These are phyloP conservation scores for Syngnathus acus DNA, from an alignment of 2,797 vertebrate genomes.

Conservation along the genomic window DNA sequence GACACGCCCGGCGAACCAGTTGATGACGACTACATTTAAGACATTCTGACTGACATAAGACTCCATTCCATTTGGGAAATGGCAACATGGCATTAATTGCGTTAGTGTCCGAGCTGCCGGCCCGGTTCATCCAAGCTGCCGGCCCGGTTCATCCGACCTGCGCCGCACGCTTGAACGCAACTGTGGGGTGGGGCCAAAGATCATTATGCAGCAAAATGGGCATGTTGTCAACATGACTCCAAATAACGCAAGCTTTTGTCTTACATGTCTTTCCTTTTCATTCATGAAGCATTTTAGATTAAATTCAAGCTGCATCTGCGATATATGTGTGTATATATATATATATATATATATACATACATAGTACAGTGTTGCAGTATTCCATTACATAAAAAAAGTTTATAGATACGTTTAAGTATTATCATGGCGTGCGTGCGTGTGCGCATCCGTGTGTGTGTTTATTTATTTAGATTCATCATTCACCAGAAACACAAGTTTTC, in stretches of 20 bases:
- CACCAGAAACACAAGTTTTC: background rate
- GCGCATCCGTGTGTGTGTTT: background rate
- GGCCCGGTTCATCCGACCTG: background rate
- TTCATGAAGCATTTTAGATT: background rate
- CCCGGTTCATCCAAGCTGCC: background rate
- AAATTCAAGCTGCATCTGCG: background rate
- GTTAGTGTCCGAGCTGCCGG: background rate
- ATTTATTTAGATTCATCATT: background rate
- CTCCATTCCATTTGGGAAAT: background rate
- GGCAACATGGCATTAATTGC: background rate
- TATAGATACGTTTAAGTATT: background rate
- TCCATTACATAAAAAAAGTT: background rate
- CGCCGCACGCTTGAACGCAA: background rate
- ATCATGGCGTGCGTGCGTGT: background rate
- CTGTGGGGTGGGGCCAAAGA: slow-evolving; percentile 7
- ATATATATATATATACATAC: too few relatives aligned
- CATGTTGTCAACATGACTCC: background rate
- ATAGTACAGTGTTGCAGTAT: background rate
- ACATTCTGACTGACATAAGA: background rate
- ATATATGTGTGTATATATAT: too few relatives aligned
- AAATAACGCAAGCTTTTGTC: background rate
- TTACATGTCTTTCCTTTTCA: background rate
- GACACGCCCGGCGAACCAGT: slow-evolving; percentile 92
- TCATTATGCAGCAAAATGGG: background rate
- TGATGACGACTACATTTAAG: slow-evolving; percentile 91